Base-by-base conservation (phyloP, 2,797 vertebrate genomes). In the Sebastes vulpes region DNA sequence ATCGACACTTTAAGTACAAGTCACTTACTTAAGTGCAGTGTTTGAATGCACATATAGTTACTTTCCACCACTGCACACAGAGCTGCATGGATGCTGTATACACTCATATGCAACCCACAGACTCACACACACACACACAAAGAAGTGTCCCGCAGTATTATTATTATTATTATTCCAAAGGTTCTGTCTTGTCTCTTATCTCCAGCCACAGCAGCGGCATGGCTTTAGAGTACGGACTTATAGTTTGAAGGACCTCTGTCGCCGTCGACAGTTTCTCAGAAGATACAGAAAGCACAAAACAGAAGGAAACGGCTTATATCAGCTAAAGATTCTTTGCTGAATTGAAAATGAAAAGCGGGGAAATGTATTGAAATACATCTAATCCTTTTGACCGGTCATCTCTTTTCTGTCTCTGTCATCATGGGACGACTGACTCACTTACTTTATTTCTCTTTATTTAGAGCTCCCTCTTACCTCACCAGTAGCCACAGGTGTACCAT, bases 181-280 rank as follows among this genome's bases (percentile, higher is more conserved):
- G 74, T 79, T 86, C 79, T 65, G 79, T 84, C 78, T 72, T 21
- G 77, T 78, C 57, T 86, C 88, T 93, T 92, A 93, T 93, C 93
- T 90, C 56, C 68, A 80, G 72, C 81, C 86, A 61, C 89, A 88
- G 88, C 81, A 68, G 77, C 20, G 4, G 81, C 65, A 63, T 63
- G 69, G 79, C 68, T 87, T 92, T 58, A 80, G 52, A 73, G 71
- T 79, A 26, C n/a, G 32, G 85, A 86, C 82, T 87, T 82, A 46
- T 18, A 79, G 75, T 91, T 86, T 82, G 79, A 85, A 59, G 29
- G 77, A 69, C 79, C 81, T 92, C 66, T 75, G 84, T 85, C 42
- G 20, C 57, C 69, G 1, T 86, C 76, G 74, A 84, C 72, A 77
- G 71, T 88, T 89, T 83, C 71, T 84, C 56, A 12, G 50, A 77